Base-by-base conservation (phyloP, 2,113 vertebrate species). In the Scophthalmus maximus region DNA sequence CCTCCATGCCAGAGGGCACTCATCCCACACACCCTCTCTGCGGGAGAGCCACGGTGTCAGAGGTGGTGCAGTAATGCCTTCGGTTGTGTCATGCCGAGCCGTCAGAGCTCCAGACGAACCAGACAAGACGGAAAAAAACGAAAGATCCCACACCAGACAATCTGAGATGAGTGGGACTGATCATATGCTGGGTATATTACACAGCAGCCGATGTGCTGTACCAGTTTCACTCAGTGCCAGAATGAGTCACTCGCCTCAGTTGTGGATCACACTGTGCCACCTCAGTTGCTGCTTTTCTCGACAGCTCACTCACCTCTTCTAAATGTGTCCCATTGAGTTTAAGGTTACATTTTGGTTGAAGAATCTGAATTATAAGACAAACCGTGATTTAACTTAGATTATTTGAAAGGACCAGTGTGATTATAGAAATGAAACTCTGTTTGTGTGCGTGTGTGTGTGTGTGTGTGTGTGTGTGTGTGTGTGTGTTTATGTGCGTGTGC, bases 1-100 rank as follows among this genome's bases (percentile, higher is more conserved):
- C 58, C 59, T 61, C 57, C 34, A 36, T 87, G 83, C 79, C 81
- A 84, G 67, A 85, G 81, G 84, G 86, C 85, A 83, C 73, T 69
- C 62, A 53, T 77, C 82, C 86, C 76, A 81, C 65, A 86, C 86
- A 69, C 53, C 69, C 61, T 70, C 72, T 75, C 42, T 78, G 63
- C 62, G 60, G 36, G 60, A 79, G 57, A 82, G 57, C 61, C 34
- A 25, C 52, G 26, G 20, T 72, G 60, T 70, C 72, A 67, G 74
- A 60, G 72, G 59, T 70, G 46, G 40, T 25, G 65, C 38, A 67
- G 32, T 81, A 66, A 84, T 51, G 58, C 58, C 59, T 75, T 58
- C 23, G 47, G 29, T 29, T 8, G 18, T 62, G 51, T 84, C 59
- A 71, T 38, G 52, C 58, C 0, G 30, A 32, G 61, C 47, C 46